phyloP scores from a whole-genome alignment of 2,113 vertebrate genomes.

The Bambusicola thoracicus region DNA sequence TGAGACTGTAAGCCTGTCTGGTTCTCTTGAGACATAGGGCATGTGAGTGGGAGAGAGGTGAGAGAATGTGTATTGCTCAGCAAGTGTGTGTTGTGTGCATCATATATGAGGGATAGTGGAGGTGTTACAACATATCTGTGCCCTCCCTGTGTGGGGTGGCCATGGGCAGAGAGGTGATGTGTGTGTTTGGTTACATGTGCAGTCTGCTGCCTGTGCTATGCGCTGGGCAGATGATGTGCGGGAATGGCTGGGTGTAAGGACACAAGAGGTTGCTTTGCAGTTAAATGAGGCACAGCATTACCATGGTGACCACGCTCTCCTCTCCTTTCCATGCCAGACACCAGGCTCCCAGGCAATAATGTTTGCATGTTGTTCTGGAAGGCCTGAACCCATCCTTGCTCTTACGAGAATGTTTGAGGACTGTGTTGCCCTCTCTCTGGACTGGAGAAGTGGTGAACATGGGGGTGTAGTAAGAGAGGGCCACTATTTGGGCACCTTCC shows the following conservation, averaged over 20 bases:
- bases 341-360: slow-evolving; percentile 30
- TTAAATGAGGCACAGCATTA: slow-evolving; percentile 69
- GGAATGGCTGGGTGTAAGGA: slow-evolving; percentile 20
- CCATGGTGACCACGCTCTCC: slow-evolving; percentile 66
- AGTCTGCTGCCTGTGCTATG: neutral
- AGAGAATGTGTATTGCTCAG: neutral
- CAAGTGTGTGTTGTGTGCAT: neutral
- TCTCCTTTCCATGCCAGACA: slow-evolving; percentile 62
- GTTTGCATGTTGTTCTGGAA: slow-evolving; percentile 32
- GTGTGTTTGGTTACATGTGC: accelerated
- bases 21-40: neutral
- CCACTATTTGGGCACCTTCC: neutral
- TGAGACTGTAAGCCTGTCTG: neutral
- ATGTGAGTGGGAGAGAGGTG: neutral
- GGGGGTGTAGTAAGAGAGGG: neutral
- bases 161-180: neutral
- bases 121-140: neutral
- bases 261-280: slow-evolving; percentile 58
- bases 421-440: neutral
- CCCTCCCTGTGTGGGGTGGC: neutral
- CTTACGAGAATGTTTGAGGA: neutral
- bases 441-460: neutral
- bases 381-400: neutral
- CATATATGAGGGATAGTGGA: accelerated
- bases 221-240: neutral